Conservation (phyloP, 1,140 invertebrate species). For the Paraescarpia echinospica region DNA sequence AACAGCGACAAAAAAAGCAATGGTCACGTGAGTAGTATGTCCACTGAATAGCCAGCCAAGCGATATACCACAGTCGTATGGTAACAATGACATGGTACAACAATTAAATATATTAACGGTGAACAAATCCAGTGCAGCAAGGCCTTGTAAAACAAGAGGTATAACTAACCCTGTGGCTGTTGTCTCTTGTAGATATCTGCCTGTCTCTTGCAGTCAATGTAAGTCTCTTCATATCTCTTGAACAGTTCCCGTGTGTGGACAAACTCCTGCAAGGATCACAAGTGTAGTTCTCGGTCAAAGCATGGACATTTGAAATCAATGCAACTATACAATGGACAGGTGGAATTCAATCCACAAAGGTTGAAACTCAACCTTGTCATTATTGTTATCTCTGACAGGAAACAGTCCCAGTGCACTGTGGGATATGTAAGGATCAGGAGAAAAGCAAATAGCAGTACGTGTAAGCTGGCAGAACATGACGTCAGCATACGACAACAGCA, state of each 20-base stretch:
- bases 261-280: constrained; percentile 44
- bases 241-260: constrained; percentile 89
- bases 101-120: not conserved
- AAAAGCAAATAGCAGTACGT: not conserved
- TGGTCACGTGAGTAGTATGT: no score
- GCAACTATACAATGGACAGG: not conserved
- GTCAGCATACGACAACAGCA: not conserved
- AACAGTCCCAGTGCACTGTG: not conserved
- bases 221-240: constrained; percentile 91
- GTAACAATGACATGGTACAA: not conserved
- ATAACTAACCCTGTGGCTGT: constrained; percentile 53
- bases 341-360: not conserved
- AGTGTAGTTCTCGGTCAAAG: not conserved
- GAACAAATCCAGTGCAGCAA: no score
- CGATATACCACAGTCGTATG: no score
- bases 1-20: not conserved
- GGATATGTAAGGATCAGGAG: not conserved
- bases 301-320: not conserved
- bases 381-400: not conserved
- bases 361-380: not conserved
- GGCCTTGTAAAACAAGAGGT: no score
- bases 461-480: not conserved
- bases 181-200: constrained; percentile 88
- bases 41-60: no score
- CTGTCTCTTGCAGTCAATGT: constrained; percentile 86